Percentiles rank a stretch among this genome's conserved stretches.
Conservation (phyloP, 2,888 invertebrate genomes). For the Pyrrhosoma nymphula region DNA sequence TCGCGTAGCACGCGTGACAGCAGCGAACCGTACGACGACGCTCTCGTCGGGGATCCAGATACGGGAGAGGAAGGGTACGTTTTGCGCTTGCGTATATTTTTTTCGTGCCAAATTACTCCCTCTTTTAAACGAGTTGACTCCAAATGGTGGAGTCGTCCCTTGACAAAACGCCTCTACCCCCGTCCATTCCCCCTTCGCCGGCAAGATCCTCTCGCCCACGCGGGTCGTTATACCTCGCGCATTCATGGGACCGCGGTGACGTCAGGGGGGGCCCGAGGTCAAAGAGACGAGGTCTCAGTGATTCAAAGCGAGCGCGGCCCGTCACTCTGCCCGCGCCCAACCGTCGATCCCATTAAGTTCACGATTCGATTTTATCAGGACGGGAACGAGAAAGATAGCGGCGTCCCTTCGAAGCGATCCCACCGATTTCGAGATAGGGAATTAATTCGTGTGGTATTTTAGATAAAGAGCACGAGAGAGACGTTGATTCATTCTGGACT, state of each 20-base stretch:
- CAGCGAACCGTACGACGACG: not conserved
- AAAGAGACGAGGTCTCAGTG: slow-evolving; percentile 43
- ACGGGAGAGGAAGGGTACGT: not conserved
- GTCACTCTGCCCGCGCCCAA: not conserved
- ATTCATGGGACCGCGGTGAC: slow-evolving; percentile 38
- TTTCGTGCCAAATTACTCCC: slow-evolving; percentile 18
- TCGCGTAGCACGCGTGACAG: too few relatives aligned
- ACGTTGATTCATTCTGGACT: not conserved
- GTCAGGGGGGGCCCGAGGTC: slow-evolving; percentile 36
- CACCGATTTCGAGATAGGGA: not conserved
- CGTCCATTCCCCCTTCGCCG: not conserved
- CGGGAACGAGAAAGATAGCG: not conserved
- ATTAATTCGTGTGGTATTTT: not conserved
- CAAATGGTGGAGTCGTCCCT: not conserved
- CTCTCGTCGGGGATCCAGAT: not conserved
- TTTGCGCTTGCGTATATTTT: not conserved
- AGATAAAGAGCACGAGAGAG: not conserved
- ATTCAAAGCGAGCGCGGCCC: slow-evolving; percentile 13
- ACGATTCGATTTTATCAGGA: slow-evolving; percentile 12
- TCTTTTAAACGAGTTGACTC: slow-evolving; percentile 40
- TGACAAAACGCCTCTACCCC: not conserved
- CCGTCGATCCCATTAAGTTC: slow-evolving; percentile 17
- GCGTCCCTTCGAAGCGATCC: not conserved
- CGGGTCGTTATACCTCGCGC: slow-evolving; percentile 49
- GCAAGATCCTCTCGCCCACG: not conserved